Evolutionary conservation across 2,888 invertebrate species (phyloP), one percentile per base, ranked within the genome.

Genomic region (Trilocha varians): DNA sequence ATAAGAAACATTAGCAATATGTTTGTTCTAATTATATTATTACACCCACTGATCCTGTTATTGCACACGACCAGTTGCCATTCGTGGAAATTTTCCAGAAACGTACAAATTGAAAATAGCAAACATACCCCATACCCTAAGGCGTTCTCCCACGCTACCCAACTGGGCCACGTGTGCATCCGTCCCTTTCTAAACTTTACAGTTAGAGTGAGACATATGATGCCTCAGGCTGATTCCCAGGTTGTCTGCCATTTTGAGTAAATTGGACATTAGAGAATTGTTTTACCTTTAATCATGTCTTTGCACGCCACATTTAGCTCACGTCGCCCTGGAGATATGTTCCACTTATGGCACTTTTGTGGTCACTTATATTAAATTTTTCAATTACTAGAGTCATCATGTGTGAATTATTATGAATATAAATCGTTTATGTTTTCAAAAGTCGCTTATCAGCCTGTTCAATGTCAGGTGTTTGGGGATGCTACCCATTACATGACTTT

Each of bases 121-220:
- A 25, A 9, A 25, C 53, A 62, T 71, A 67, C 59, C 61, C 65
- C 52, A 58, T 57, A 63, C 72, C 68, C 40, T 49, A 41, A 38
- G 76, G 77, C 77, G 51, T n/a, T 70, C 67, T 77, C 77, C 70
- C 77, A 76, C 76, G 75, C 50, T 59, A 64, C 62, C 64, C 59
- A 59, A 57, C 48, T 57, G 55, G 55, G 53, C 56, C 66, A 67
- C 65, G 65, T 67, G 70, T 57, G 42, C 40, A 48, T 47, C 46
- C 44, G 42, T 59, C 58, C 55, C 59, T 55, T 56, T 65, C 71
- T 68, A 67, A 65, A 48, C 44, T 53, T 54, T 58, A 52, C 46
- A 60, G 25, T 56, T 45, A 35, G 49, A 59, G 47, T 52, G 59
- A 53, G 57, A 61, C 34, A 34, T 62, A 65, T 70, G 61, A 38